These are phyloP conservation scores for Tapirus indicus DNA, from an alignment of 2,797 vertebrate genomes.

Conservation along the genomic window DNA sequence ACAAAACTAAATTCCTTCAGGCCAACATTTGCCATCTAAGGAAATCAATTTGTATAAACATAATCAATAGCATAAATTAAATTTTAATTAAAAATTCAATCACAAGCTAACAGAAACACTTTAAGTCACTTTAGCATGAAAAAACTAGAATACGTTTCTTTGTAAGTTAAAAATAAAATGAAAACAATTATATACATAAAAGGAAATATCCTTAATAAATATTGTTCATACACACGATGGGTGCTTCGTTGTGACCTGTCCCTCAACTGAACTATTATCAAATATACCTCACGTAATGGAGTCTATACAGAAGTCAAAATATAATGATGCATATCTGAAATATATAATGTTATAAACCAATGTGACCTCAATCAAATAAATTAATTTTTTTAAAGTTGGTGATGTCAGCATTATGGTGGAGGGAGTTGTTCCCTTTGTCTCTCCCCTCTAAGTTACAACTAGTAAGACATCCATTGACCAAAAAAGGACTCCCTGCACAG, in stretches of 20 bases:
- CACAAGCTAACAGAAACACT: conserved; percentile 37
- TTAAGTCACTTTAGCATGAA: conserved; percentile 38
- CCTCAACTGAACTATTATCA: background rate
- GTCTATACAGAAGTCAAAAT: too few relatives aligned
- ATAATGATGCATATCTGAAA: too few relatives aligned
- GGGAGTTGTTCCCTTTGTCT: too few relatives aligned
- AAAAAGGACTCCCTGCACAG: too few relatives aligned
- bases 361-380: too few relatives aligned
- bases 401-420: too few relatives aligned
- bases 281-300: background rate
- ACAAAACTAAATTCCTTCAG: conserved; percentile 84
- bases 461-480: too few relatives aligned
- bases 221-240: background rate
- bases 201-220: background rate
- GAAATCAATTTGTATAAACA: conserved; percentile 84
- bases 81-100: conserved; percentile 76
- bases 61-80: conserved; percentile 83
- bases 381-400: too few relatives aligned
- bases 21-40: conserved; percentile 83
- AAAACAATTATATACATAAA: background rate
- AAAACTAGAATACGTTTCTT: background rate
- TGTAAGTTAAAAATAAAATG: background rate
- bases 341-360: too few relatives aligned
- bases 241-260: background rate
- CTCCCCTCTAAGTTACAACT: too few relatives aligned